Conservation (phyloP, 2,113 vertebrate species). For the Notiomystis cincta region DNA sequence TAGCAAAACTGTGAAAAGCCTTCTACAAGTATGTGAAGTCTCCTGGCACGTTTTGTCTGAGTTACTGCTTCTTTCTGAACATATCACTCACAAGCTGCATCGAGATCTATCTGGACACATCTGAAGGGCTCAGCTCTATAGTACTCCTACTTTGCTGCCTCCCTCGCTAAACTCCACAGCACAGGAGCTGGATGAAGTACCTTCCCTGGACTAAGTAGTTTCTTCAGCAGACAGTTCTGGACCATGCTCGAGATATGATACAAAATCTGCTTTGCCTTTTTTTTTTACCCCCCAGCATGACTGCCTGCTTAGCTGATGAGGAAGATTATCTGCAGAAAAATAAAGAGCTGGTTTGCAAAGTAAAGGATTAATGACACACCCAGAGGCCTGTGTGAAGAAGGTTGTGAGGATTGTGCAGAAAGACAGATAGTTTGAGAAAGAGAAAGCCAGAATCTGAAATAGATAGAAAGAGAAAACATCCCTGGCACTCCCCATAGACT, state of each 20-base stretch:
- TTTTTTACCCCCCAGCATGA: no score
- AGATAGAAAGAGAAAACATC: neutral
- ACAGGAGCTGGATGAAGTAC: neutral
- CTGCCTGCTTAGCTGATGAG: neutral
- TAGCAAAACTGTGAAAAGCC: neutral
- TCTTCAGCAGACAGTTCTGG: neutral
- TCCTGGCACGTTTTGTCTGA: accelerated
- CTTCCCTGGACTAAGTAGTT: neutral
- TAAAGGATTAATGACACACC: neutral
- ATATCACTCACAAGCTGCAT: neutral
- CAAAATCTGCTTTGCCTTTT: neutral
- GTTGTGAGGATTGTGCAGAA: neutral
- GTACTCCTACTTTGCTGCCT: neutral
- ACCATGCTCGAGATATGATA: accelerated
- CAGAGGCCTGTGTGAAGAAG: neutral
- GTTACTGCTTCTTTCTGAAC: neutral
- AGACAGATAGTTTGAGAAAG: neutral
- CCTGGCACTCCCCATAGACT: neutral
- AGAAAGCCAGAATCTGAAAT: neutral
- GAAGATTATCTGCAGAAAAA: neutral
- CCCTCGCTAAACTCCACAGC: neutral
- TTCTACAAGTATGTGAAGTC: neutral
- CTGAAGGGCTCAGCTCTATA: neutral
- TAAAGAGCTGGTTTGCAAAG: neutral
- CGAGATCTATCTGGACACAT: neutral